These are phyloP conservation scores for Listrodromus nycthemerus DNA, from an alignment of 2,888 invertebrate species.

Conservation along the genomic window DNA sequence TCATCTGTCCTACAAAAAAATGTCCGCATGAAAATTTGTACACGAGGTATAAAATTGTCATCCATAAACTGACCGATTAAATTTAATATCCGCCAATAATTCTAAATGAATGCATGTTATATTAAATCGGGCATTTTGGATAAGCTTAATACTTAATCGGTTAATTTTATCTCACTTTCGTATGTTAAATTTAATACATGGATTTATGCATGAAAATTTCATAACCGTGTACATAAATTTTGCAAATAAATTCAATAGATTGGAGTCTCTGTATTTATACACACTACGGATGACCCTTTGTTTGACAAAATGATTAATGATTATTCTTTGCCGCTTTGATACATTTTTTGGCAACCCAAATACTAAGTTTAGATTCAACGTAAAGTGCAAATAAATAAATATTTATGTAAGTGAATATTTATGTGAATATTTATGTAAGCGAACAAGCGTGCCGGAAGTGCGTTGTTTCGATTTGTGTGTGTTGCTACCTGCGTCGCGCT, in stretches of 20 bases:
- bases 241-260: background rate
- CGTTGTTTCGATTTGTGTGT: constrained; percentile 2
- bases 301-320: background rate
- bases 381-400: too few species aligned
- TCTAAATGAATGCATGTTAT: background rate
- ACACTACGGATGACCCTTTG: background rate
- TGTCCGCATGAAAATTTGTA: background rate
- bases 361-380: too few species aligned
- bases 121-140: background rate
- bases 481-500: constrained; percentile 18
- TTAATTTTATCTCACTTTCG: background rate
- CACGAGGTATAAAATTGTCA: background rate
- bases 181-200: background rate
- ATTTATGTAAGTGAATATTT: too few species aligned
- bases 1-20: background rate
- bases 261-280: background rate
- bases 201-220: background rate
- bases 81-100: background rate
- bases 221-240: background rate
- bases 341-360: too few species aligned
- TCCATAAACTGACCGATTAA: background rate
- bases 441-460: constrained; percentile 62
- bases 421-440: background rate
- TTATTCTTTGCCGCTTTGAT: background rate
- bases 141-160: background rate